Evolutionary conservation across 2,113 vertebrate species (phyloP).

Genomic region (Syrmaticus mikado): DNA sequence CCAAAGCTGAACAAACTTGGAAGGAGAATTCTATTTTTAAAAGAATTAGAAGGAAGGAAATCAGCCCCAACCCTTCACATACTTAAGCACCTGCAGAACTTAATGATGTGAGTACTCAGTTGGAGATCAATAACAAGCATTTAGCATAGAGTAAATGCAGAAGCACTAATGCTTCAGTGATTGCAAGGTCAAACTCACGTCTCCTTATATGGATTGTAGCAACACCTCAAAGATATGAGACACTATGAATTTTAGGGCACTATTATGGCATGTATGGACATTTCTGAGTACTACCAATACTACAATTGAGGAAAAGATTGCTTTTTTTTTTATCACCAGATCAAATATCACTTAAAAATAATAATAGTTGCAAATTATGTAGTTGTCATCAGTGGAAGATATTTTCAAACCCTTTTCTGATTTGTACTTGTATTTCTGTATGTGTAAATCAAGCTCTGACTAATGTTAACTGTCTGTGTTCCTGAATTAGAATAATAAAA

Average conservation of each 20-base stretch:
- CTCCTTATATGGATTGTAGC: background rate
- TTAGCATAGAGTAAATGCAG: background rate
- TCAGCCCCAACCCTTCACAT: background rate
- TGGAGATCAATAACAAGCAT: slow-evolving; percentile 33
- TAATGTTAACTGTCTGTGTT: background rate
- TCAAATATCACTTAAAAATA: background rate
- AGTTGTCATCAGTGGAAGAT: background rate
- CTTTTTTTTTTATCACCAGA: background rate
- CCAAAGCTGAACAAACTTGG: background rate
- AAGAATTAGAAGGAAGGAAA: slow-evolving; percentile 27
- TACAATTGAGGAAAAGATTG: background rate
- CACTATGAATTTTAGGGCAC: background rate
- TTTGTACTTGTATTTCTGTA: background rate
- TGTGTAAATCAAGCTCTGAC: background rate
- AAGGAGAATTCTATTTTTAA: slow-evolving; percentile 12
- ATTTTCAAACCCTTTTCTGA: background rate
- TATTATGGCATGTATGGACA: background rate
- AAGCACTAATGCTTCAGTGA: slow-evolving; percentile 1
- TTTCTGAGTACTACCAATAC: background rate
- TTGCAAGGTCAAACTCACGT: slow-evolving; percentile 19
- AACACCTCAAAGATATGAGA: background rate
- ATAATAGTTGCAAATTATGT: background rate
- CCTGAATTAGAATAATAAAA: background rate
- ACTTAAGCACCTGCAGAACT: slow-evolving; percentile 14
- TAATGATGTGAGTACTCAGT: slow-evolving; percentile 15